phyloP scores from a whole-genome alignment of 2,888 invertebrate species.

The Ephialtes manifestator region DNA sequence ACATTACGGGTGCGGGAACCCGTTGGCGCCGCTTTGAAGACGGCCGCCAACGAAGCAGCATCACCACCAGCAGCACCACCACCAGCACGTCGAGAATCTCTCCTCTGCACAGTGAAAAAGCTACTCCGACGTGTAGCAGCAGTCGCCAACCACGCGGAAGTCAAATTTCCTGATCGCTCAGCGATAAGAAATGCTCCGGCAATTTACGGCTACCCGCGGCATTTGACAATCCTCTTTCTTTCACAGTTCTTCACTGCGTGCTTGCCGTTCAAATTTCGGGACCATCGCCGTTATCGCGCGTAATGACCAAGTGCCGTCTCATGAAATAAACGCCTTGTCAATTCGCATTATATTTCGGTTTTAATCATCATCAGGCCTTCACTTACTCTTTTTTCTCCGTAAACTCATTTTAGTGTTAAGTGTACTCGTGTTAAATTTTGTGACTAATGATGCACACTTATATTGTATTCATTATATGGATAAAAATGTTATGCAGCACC shows the following conservation, averaged over 20 bases:
- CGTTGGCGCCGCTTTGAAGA: slow-evolving; percentile 74
- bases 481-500: no score
- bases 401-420: neutral
- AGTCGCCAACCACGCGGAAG: slow-evolving; percentile 70
- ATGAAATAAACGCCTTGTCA: slow-evolving; percentile 4
- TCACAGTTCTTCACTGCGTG: neutral
- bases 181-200: slow-evolving; percentile 59
- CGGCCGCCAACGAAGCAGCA: slow-evolving; percentile 65
- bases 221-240: slow-evolving; percentile 9
- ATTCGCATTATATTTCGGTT: slow-evolving; percentile 11
- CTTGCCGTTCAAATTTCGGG: slow-evolving; percentile 11
- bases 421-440: neutral
- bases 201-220: slow-evolving; percentile 48
- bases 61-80: neutral
- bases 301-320: neutral
- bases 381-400: neutral
- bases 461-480: no score
- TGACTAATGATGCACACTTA: no score
- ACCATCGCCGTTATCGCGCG: neutral
- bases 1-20: slow-evolving; percentile 52
- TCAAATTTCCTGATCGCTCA: slow-evolving; percentile 71
- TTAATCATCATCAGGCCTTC: slow-evolving; percentile 7
- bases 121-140: slow-evolving; percentile 44
- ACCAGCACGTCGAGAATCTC: slow-evolving; percentile 19
- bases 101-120: slow-evolving; percentile 29